These are phyloP conservation scores for Etheostoma cragini DNA, from an alignment of 2,113 vertebrate genomes.

Conservation along the genomic window DNA sequence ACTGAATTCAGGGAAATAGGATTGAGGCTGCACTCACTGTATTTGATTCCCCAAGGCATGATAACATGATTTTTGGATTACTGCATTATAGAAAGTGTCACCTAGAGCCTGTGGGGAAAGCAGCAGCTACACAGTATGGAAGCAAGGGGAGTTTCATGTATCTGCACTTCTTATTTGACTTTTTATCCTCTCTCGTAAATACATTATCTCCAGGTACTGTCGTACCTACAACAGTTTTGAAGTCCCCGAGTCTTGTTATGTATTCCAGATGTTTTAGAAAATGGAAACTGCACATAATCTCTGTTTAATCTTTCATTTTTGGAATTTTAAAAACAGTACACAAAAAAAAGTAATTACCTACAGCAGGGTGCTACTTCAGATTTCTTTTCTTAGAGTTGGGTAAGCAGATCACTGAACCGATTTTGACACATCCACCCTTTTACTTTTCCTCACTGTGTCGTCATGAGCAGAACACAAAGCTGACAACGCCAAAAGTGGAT, in stretches of 20 bases:
- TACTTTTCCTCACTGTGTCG: constrained; percentile 51
- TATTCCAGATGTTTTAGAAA: constrained; percentile 22
- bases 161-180: constrained; percentile 24
- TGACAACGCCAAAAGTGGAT: constrained; percentile 35
- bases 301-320: not conserved
- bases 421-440: constrained; percentile 61
- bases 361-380: not conserved
- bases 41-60: constrained; percentile 70
- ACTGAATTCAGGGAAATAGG: constrained; percentile 74
- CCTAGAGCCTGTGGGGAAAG: constrained; percentile 60
- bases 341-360: constrained; percentile 1
- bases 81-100: constrained; percentile 78
- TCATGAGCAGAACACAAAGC: constrained; percentile 40
- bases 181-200: constrained; percentile 18
- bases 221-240: not conserved
- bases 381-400: not conserved
- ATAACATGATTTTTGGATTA: constrained; percentile 84
- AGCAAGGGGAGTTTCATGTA: constrained; percentile 19
- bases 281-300: not conserved
- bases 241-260: not conserved
- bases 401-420: constrained; percentile 48
- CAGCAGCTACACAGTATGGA: constrained; percentile 52
- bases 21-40: constrained; percentile 74
- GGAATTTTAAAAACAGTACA: not conserved
- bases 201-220: not conserved